Evolutionary conservation across 2,888 invertebrate genomes (phyloP), one percentile per base, ranked within the genome.

Genomic region (Scelioninae gen. 2): DNA sequence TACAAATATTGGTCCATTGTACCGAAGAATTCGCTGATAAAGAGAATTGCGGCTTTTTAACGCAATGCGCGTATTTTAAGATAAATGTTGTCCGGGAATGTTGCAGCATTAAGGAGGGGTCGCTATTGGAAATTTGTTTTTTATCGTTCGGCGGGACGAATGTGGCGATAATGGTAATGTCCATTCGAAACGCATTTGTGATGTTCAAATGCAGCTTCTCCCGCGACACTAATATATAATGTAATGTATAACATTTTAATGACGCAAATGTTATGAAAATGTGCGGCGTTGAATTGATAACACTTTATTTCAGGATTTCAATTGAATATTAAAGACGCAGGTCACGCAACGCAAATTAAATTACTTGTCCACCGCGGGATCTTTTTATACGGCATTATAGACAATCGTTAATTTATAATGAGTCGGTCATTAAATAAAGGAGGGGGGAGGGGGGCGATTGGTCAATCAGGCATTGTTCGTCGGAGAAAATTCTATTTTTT

Each of bases 121-220:
- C 46, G 45, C 45, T 64, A 64, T 64, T 63, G 57, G 63, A 58
- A 71, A 64, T 53, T 71, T 58, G 22, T 55, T 71, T 58, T 58
- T 52, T 45, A 64, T 58, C 71, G 33, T 71, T 53, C 60, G 55
- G 39, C 16, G 57, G 50, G 37, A 57, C 71, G 53, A 65, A 65
- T 48, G 43, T 45, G 45, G 11, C 43, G 61, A 67, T 73, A 67
- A 73, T 68, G 65, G 57, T 61, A 50, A 67, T 39, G 67, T 67
- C 63, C 67, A 73, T 73, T 73, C 45, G 37, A 68, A 67, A 67
- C 22, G 57, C 73, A 68, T 68, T 73, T 73, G 63, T 63, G 68
- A 68, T 57, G 55, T 43, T 60, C 46, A 55, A 67, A 67, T 55
- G 63, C 39, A 58, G 31, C 65, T 50, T 65, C 55, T 41, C 67